These are phyloP conservation scores for Drosophila fuyamai DNA, from an alignment of 1,140 invertebrate genomes.

Conservation along the genomic window DNA sequence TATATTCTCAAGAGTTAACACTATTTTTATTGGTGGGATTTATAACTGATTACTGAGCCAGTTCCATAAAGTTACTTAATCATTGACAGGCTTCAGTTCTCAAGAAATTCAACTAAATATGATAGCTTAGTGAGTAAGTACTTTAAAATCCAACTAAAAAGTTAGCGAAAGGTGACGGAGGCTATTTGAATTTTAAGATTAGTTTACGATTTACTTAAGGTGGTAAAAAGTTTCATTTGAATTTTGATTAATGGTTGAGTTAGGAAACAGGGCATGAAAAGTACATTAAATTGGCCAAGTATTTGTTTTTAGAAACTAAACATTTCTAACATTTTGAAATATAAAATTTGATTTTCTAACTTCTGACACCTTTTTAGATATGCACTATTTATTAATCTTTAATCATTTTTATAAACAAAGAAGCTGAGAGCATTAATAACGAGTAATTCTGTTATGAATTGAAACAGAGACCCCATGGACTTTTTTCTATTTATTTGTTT, in stretches of 20 bases:
- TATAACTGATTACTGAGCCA: conserved; percentile 5
- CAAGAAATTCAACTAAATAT: conserved; percentile 13
- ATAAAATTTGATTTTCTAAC: not conserved
- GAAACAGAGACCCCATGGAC: not conserved
- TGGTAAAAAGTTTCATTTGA: not conserved
- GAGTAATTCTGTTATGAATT: not conserved
- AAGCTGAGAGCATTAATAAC: not conserved
- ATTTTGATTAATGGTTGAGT: no score
- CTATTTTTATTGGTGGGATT: conserved; percentile 9
- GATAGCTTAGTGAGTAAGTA: not conserved
- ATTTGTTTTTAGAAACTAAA: no score
- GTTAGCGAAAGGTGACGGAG: conserved; percentile 5
- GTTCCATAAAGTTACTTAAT: conserved; percentile 8
- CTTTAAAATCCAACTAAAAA: not conserved
- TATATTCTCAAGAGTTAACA: conserved; percentile 1
- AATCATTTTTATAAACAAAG: no score
- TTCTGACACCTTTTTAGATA: no score
- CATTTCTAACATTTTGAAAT: no score
- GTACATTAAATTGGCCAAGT: no score
- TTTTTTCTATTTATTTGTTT: not conserved
- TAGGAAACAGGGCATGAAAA: no score
- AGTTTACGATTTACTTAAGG: not conserved
- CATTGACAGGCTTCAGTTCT: not conserved
- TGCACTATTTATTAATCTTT: no score
- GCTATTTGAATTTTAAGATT: conserved; percentile 4